These are phyloP conservation scores for Hippopotamus amphibius DNA, from an alignment of 2,113 vertebrate species.

Conservation along the genomic window DNA sequence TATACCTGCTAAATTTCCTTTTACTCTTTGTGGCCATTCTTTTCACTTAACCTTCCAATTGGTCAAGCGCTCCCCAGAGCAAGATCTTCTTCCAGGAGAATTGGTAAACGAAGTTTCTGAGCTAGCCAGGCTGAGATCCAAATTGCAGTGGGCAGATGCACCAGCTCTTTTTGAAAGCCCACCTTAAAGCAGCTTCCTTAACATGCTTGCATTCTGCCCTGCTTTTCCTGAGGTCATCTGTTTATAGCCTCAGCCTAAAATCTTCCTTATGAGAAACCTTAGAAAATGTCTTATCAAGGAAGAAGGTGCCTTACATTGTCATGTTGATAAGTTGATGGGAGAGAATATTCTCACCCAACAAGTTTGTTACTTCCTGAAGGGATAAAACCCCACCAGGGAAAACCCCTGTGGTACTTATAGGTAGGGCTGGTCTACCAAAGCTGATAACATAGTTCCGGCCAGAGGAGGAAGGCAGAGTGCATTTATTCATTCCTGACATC, in stretches of 20 bases:
- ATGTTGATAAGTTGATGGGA: constrained; percentile 36
- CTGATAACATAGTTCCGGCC: constrained; percentile 72
- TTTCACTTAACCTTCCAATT: background rate
- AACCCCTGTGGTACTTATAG: constrained; percentile 55
- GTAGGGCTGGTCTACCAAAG: background rate
- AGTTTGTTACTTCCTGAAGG: constrained; percentile 81
- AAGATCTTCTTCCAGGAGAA: background rate
- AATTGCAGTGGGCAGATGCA: background rate
- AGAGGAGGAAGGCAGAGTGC: background rate
- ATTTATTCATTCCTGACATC: background rate
- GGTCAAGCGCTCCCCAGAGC: background rate
- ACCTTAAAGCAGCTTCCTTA: constrained; percentile 4
- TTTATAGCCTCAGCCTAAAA: background rate
- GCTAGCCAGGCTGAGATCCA: background rate
- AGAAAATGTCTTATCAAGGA: constrained; percentile 14
- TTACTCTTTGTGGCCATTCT: background rate
- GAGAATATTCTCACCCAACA: constrained; percentile 39
- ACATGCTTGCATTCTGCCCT: background rate
- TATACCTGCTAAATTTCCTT: background rate
- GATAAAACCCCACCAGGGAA: constrained; percentile 76
- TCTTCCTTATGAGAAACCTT: constrained; percentile 18
- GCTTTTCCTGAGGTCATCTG: background rate
- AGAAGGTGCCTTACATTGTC: background rate
- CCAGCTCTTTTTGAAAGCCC: background rate
- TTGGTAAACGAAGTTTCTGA: background rate